Base-by-base conservation (phyloP, 1,140 invertebrate genomes). In the Drosophila carrolli region DNA sequence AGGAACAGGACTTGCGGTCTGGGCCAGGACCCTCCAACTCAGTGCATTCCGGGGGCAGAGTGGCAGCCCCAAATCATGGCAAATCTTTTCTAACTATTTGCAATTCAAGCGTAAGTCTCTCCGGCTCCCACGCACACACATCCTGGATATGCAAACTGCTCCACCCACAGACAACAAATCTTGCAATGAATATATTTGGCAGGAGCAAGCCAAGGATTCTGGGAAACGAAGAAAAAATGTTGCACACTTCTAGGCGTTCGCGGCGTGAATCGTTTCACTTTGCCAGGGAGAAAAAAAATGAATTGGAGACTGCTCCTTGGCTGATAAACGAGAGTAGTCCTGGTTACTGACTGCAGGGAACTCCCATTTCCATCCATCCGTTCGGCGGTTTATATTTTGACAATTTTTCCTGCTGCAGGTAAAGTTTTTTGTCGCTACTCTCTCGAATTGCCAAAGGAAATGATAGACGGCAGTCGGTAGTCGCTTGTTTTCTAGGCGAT, bases 41-140 rank as follows among this genome's bases (percentile, higher is more conserved):
- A 75, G 78, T 75, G 76, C 81, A 84, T 67, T 73, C 62, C 38
- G 11, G 27, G 47, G 13, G 6, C 47, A 35, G 57, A 56, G 66
- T 47, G 61, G 67, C 84, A 68, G 41, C 65, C 67, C 67, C 60
- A 74, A 88, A 88, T 88, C 83, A 89, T 80, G 76, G 79, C 76
- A 88, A 88, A 89, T 88, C 84, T 88, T 78, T 88, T 84, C 76
- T 89, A 88, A 88, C 84, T 84, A 88, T 88, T 88, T 88, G 84
- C 84, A 88, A 88, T 88, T 88, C 84, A 88, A 84, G 84, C 84
- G 88, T 88, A 88, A 88, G 84, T 88, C 83, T 79, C 37, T 37
- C 44, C 71, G 29, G 32, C 46, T 61, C 59, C 57, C 50, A 54
- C 56, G 10, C 44, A 13, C 41, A 29, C 35, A 43, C 56, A 57